These are phyloP conservation scores for Vanacampus margaritifer DNA, from an alignment of 2,113 vertebrate genomes.

Conservation along the genomic window DNA sequence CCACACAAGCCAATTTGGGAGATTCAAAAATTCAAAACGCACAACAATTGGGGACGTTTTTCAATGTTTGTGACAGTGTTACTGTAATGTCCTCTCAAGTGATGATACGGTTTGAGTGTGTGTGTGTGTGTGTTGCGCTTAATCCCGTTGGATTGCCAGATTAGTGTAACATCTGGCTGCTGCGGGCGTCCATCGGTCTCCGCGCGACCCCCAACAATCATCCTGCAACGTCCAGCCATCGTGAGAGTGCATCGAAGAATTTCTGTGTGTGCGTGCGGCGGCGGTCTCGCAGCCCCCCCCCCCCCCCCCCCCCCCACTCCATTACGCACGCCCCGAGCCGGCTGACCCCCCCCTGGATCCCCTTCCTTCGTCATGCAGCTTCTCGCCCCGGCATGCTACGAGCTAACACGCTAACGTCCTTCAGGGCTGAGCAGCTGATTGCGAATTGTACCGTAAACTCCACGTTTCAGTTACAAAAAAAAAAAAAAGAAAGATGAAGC, in stretches of 20 bases:
- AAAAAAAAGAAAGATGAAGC: background rate
- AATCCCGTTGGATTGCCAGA: constrained; percentile 68
- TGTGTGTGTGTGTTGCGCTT: constrained; percentile 33
- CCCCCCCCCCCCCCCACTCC: too few species aligned
- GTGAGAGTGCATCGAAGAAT: constrained; percentile 9
- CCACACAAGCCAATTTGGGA: background rate
- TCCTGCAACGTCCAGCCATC: background rate
- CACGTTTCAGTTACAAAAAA: background rate
- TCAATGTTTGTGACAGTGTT: background rate
- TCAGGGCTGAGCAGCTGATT: constrained; percentile 8
- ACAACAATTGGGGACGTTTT: too few species aligned
- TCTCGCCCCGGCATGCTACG: constrained; percentile 19
- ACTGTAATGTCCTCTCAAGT: background rate
- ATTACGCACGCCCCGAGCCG: too few species aligned
- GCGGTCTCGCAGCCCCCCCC: too few species aligned
- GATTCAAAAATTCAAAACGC: background rate
- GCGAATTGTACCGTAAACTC: background rate
- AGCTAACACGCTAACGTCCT: constrained; percentile 25
- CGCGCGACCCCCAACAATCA: constrained; percentile 26
- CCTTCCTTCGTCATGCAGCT: too few species aligned
- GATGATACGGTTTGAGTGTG: background rate
- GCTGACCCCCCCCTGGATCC: too few species aligned
- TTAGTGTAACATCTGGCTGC: constrained; percentile 70
- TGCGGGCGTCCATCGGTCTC: constrained; percentile 52
- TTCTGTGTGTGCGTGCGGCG: too few species aligned